These are phyloP conservation scores for Paguma larvata DNA, from an alignment of 2,797 vertebrate species.

Conservation along the genomic window DNA sequence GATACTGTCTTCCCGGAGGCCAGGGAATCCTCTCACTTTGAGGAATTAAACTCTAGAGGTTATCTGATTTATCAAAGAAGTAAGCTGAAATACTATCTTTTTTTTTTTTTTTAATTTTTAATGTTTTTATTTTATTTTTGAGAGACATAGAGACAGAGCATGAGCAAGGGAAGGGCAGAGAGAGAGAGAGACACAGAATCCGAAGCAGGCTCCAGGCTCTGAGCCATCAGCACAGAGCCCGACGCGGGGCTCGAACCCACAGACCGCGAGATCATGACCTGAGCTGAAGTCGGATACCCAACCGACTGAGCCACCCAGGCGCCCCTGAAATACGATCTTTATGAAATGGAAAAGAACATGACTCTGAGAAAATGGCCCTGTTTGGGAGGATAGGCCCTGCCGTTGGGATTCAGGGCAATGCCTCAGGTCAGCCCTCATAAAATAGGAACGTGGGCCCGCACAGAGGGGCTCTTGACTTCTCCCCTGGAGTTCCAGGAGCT, in stretches of 20 bases:
- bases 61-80: slow-evolving; percentile 15
- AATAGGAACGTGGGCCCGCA: not conserved
- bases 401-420: not conserved
- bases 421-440: not conserved
- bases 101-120: too few relatives aligned
- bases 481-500: not conserved
- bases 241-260: too few relatives aligned
- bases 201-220: too few relatives aligned
- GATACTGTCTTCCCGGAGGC: not conserved
- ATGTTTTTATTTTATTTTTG: too few relatives aligned
- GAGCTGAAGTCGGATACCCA: too few relatives aligned
- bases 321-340: slow-evolving; percentile 37
- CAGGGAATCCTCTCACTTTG: not conserved
- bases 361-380: not conserved
- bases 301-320: too few relatives aligned
- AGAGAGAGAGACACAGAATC: too few relatives aligned
- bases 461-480: not conserved
- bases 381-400: not conserved
- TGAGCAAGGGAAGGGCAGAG: too few relatives aligned
- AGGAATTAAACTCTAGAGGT: not conserved
- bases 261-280: too few relatives aligned
- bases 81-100: slow-evolving; percentile 19
- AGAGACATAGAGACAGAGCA: too few relatives aligned
- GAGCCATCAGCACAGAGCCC: too few relatives aligned
- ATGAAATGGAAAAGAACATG: slow-evolving; percentile 28